Conservation (phyloP, 1,140 invertebrate genomes). For the Zaprionus vittiger region DNA sequence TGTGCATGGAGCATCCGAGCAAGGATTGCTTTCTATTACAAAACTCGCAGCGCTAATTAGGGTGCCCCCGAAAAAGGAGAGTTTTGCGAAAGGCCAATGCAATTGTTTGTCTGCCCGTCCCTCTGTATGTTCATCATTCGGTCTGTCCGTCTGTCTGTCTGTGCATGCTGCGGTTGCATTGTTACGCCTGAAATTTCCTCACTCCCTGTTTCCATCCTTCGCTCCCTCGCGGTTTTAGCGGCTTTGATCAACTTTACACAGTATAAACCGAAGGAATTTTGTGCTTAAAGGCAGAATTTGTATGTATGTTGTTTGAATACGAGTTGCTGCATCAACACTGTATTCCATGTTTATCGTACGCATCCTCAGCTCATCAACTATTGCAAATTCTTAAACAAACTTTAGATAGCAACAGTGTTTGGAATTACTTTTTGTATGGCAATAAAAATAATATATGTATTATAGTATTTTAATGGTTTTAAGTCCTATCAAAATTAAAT, state of each 20-base stretch:
- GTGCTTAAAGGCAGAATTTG: constrained; percentile 7
- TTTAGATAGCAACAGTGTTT: too few species aligned
- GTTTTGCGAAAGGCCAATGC: neutral
- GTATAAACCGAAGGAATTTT: constrained; percentile 12
- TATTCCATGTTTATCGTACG: neutral
- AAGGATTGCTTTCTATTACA: constrained; percentile 57
- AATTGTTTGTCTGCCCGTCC: neutral
- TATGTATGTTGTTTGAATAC: neutral
- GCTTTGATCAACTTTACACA: constrained; percentile 6
- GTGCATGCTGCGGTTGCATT: constrained; percentile 12
- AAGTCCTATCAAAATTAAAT: too few species aligned
- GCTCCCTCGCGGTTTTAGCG: constrained; percentile 5
- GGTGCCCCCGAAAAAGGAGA: constrained; percentile 6
- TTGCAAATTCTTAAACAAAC: neutral
- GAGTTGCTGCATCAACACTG: neutral
- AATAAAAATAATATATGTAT: too few species aligned
- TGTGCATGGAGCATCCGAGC: constrained; percentile 43
- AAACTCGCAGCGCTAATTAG: constrained; percentile 53
- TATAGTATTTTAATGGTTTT: too few species aligned
- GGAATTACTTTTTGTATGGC: too few species aligned
- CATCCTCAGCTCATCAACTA: neutral
- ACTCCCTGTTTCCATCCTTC: neutral
- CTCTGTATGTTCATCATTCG: neutral
- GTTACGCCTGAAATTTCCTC: neutral
- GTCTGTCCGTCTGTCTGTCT: neutral